Evolutionary conservation across 2,888 invertebrate genomes (phyloP).

Genomic region (Pristionchus japonicus): DNA sequence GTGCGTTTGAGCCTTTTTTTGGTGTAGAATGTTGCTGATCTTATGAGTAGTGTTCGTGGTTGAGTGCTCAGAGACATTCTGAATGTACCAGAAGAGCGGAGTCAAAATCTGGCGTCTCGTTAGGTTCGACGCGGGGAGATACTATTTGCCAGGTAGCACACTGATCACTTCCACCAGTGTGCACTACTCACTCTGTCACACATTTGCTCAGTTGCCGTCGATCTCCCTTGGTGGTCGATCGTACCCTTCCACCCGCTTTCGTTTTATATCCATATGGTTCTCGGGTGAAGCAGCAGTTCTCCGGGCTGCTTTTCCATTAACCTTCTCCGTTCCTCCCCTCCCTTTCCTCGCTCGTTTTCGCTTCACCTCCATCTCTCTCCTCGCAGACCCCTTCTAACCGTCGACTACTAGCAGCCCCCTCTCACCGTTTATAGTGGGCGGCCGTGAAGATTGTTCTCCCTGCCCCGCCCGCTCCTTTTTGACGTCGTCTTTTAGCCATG

Average conservation of each 20-base stretch:
- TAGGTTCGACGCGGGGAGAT: not conserved
- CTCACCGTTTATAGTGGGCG: slow-evolving; percentile 1
- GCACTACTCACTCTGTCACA: too few relatives aligned
- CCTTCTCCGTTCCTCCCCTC: not conserved
- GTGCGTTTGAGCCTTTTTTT: too few relatives aligned
- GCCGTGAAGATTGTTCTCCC: not conserved
- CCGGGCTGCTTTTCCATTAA: not conserved
- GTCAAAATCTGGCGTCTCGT: not conserved
- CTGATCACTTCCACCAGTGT: not conserved
- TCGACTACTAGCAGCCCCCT: slow-evolving; percentile 1
- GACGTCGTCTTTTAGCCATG: slow-evolving; percentile 14
- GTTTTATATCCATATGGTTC: not conserved
- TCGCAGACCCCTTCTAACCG: not conserved
- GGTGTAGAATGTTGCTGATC: too few relatives aligned
- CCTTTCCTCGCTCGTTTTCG: not conserved
- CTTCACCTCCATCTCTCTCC: not conserved
- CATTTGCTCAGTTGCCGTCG: not conserved
- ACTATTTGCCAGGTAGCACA: not conserved
- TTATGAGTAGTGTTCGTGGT: too few relatives aligned
- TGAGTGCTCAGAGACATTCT: not conserved
- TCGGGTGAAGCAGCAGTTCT: not conserved
- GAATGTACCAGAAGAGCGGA: not conserved
- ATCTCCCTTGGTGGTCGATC: not conserved
- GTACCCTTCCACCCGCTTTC: not conserved
- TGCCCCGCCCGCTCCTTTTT: not conserved